Evolutionary conservation across 2,797 vertebrate species (phyloP), one percentile per base, ranked within the genome.

Genomic region (Percopsis omiscomaycus): DNA sequence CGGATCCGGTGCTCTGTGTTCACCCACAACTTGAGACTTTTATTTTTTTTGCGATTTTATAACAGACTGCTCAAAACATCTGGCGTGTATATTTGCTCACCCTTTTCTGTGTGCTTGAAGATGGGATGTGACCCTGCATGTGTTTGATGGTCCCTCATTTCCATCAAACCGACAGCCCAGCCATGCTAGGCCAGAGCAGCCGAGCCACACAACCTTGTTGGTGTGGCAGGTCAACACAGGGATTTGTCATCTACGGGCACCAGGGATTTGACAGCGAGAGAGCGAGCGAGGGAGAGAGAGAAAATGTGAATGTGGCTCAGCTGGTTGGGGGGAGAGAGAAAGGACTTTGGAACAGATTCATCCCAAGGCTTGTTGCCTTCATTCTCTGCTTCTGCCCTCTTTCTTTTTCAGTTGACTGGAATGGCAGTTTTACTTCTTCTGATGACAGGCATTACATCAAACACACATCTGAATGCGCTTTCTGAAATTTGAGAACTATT

Each of bases 331-430:
- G 72, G 75, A 81, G 82, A 83, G 80, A 82, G 80, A 75, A 78
- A 85, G 69, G 66, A 70, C 8, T 22, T 16, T 77, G 71, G 85
- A 89, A 89, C 84, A 89, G 81, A 91, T 86, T 87, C 84, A 77
- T 86, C 88, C 86, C 74, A 85, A 89, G 86, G 89, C 86, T 84
- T 86, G 69, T 85, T 88, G 78, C 71, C 68, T 76, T 68, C 50
- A 66, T 58, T 71, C 69, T 70, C 54, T 59, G 12, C 9, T 49
- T 66, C 30, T 44, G n/a, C 50, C 46, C 15, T 56, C 57, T 42
- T 46, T 42, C 47, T 50, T 22, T 69, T 50, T 52, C 14, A 3
- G 3, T 37, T 69, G 45, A 46, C 61, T 29, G 45, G 58, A 14
- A 57, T 29, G 52, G 5, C 28, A 32, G n/a, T 11, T 14, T 15